Conservation (phyloP, 2,797 vertebrate genomes). For the Neosilurus mollespiculum region DNA sequence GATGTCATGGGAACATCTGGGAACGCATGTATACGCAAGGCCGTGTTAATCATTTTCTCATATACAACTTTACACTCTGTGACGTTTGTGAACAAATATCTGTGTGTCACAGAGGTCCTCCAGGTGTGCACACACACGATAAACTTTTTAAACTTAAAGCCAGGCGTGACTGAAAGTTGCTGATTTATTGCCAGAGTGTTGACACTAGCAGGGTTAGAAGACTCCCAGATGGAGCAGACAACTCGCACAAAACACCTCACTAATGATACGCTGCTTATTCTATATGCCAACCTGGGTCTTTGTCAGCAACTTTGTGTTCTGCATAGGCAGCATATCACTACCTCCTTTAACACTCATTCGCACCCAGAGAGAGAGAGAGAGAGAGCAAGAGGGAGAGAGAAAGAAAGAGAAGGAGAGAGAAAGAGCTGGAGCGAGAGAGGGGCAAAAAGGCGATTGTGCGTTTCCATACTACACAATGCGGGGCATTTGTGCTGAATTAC, state of each 20-base stretch:
- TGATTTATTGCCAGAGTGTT: conserved; percentile 5
- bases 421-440: conserved; percentile 1
- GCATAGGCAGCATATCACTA: not conserved
- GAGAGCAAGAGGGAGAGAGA: not conserved
- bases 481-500: no score
- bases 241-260: not conserved
- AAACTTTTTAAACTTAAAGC: conserved; percentile 45
- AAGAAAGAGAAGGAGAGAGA: not conserved
- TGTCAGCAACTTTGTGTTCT: conserved; percentile 4
- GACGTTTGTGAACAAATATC: conserved; percentile 24
- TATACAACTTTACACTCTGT: conserved; percentile 16
- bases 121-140: conserved; percentile 52
- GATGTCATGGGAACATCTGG: conserved; percentile 45
- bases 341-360: not conserved
- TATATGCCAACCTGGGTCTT: not conserved
- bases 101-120: conserved; percentile 30
- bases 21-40: conserved; percentile 15
- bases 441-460: conserved; percentile 21
- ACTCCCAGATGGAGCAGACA: not conserved
- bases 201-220: conserved; percentile 6
- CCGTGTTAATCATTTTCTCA: conserved; percentile 35
- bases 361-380: not conserved
- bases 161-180: conserved; percentile 3
- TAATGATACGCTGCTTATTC: not conserved
- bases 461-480: conserved; percentile 53